Evolutionary conservation across 2,113 vertebrate genomes (phyloP).

Genomic region (Bambusicola thoracicus): DNA sequence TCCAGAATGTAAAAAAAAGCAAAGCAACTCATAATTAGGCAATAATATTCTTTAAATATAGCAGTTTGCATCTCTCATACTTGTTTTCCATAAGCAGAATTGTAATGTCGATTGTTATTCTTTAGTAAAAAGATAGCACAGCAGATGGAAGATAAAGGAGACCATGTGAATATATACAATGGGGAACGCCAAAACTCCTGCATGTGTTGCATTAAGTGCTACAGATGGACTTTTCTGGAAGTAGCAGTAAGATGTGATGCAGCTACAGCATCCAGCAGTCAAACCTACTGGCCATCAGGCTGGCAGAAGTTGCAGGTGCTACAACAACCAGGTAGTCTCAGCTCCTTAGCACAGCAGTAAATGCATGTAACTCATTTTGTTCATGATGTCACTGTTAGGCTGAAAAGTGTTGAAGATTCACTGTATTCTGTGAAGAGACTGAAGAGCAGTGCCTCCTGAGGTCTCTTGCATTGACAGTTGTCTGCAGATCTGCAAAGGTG

Average conservation of each 20-base stretch:
- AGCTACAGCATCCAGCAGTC: neutral
- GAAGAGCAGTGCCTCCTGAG: neutral
- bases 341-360: neutral
- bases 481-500: neutral
- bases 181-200: neutral
- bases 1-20: neutral
- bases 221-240: neutral
- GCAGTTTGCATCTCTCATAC: neutral
- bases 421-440: neutral
- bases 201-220: accelerated
- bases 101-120: neutral
- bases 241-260: accelerated
- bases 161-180: neutral
- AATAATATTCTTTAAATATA: neutral
- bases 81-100: neutral
- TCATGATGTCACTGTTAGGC: neutral
- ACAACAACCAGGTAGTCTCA: neutral
- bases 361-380: neutral
- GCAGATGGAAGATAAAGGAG: neutral
- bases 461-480: neutral
- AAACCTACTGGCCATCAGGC: neutral
- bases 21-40: neutral
- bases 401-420: neutral
- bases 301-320: neutral
- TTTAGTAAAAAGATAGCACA: neutral